Base-by-base conservation (phyloP, 2,888 invertebrate genomes). In the Hydrotaea cyrtoneurina region DNA sequence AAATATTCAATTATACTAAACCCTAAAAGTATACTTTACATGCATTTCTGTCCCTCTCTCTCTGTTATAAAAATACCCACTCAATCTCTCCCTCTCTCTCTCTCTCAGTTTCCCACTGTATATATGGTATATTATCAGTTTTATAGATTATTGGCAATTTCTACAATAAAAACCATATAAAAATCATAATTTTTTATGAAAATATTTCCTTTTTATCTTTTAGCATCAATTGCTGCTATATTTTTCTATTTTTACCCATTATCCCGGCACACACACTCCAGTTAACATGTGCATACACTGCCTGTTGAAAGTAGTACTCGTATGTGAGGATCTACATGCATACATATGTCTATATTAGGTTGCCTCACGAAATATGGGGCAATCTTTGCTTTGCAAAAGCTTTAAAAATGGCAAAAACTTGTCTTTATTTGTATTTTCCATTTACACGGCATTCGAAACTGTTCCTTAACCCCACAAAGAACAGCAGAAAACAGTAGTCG, bases 61-160 rank as follows among this genome's bases (percentile, higher is more conserved):
- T 2, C 31, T 31, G 3, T 4, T 7, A 31, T 7, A 31, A 2
- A 31, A 31, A 31, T 13, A 23, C 13, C 23, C 4, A 26, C 59
- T 59, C 26, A 26, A 26, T 1, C 26, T 2, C 59, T 26, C 26
- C 26, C 15, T 59, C 10, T 11, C 59, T 59, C 10, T 10, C 50
- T 13, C 2, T 59, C 36, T 31, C 31, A n/a, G 15, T 62, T 1
- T 62, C 13, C n/a, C 62, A 4, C 23, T 43, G 69, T 17, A 31
- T 62, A 31, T 23, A 62, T 43, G 69, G 13, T 13, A 46, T 43
- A 69, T 69, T 69, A 69, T 69, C 46, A 69, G 43, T 69, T 69
- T 46, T 69, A 69, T 69, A 69, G 69, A 46, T 69, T 69, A 69
- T 69, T 69, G 69, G 69, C 69, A 69, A 69, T 69, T 69, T 69